phyloP scores from a whole-genome alignment of 2,888 invertebrate genomes.

The Spodoptera picta region DNA sequence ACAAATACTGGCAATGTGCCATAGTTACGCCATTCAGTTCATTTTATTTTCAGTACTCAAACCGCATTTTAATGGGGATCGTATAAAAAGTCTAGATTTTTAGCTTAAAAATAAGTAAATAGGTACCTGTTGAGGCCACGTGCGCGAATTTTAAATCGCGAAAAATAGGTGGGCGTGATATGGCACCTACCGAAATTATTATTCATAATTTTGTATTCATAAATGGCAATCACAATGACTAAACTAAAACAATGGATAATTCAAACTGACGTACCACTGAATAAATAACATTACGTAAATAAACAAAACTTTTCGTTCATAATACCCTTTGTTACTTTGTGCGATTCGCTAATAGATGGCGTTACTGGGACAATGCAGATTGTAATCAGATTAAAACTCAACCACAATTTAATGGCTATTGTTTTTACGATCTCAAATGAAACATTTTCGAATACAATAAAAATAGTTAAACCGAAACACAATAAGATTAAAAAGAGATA shows the following conservation, averaged over 20 bases:
- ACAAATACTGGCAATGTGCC: slow-evolving; percentile 80
- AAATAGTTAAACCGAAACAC: slow-evolving; percentile 32
- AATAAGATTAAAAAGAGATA: slow-evolving; percentile 37
- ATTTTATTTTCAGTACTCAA: slow-evolving; percentile 77
- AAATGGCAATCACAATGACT: not conserved
- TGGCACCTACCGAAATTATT: too few species aligned
- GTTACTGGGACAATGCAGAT: slow-evolving; percentile 53
- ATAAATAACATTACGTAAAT: slow-evolving; percentile 11
- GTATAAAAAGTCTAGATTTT: slow-evolving; percentile 41
- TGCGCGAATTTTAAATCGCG: not conserved
- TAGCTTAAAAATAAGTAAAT: slow-evolving; percentile 39
- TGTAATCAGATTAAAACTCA: slow-evolving; percentile 38
- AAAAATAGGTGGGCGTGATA: not conserved
- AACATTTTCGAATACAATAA: slow-evolving; percentile 24
- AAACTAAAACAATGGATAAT: not conserved
- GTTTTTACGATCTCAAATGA: slow-evolving; percentile 29
- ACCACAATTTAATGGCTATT: slow-evolving; percentile 32
- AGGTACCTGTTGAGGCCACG: slow-evolving; percentile 53
- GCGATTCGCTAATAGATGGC: slow-evolving; percentile 60
- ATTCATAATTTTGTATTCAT: too few species aligned
- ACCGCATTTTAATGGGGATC: slow-evolving; percentile 80
- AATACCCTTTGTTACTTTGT: slow-evolving; percentile 12
- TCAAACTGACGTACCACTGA: not conserved
- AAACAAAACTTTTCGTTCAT: slow-evolving; percentile 19
- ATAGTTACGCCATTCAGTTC: slow-evolving; percentile 67